These are phyloP conservation scores for Ariolimax columbianus DNA, from an alignment of 2,888 invertebrate species.

Conservation along the genomic window DNA sequence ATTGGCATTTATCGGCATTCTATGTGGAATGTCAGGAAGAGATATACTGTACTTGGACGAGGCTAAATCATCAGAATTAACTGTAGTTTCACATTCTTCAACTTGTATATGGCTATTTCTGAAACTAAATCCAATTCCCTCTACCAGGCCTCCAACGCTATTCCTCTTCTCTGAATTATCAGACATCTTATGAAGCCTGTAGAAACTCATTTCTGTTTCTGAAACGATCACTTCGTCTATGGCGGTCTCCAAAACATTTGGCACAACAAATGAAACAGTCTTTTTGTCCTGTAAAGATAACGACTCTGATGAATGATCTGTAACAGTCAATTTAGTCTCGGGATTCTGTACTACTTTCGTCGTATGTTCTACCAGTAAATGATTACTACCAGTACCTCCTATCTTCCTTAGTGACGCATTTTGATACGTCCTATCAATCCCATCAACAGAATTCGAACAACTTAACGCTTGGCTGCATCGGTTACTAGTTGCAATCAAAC, in stretches of 20 bases:
- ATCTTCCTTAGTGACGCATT: no score
- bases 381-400: no score
- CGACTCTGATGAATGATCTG: not conserved
- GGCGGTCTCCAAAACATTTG: not conserved
- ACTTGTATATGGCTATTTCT: not conserved
- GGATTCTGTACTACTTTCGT: not conserved
- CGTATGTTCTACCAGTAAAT: not conserved
- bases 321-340: not conserved
- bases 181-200: not conserved
- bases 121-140: not conserved
- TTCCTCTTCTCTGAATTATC: not conserved
- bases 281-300: not conserved
- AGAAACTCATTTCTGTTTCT: constrained; percentile 11
- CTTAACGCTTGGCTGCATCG: not conserved
- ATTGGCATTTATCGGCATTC: not conserved
- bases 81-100: not conserved
- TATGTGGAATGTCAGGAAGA: not conserved
- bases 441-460: not conserved
- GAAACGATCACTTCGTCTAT: not conserved
- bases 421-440: not conserved
- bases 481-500: not conserved
- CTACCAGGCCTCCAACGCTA: constrained; percentile 17
- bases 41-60: not conserved
- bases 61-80: no score
- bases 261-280: no score